These are phyloP conservation scores for Acronicta alni DNA, from an alignment of 2,888 invertebrate genomes.

Conservation along the genomic window DNA sequence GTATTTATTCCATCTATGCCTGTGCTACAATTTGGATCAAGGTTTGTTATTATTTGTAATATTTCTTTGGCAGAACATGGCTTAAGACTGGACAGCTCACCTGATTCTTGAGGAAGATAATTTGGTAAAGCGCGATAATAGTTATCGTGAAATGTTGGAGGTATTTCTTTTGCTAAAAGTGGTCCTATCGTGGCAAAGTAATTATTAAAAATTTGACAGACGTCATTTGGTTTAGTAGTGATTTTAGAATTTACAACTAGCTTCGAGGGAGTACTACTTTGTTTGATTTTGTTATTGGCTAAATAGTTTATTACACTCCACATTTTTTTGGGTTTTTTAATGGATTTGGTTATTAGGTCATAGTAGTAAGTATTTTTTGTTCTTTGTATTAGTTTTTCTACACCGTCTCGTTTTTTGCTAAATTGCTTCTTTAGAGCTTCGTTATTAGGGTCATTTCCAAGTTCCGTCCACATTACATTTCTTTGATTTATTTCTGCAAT, in stretches of 20 bases:
- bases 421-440: neutral
- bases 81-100: neutral
- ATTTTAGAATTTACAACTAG: too few relatives aligned
- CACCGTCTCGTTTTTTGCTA: neutral
- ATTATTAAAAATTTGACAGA: slow-evolving; percentile 16
- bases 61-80: slow-evolving; percentile 7
- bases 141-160: slow-evolving; percentile 6
- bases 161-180: slow-evolving; percentile 9
- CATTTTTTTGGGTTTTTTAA: neutral
- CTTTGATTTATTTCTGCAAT: neutral
- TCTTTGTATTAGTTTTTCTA: neutral
- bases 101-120: too few relatives aligned
- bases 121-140: neutral
- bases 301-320: too few relatives aligned
- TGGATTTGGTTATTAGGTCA: neutral
- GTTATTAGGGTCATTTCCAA: neutral
- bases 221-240: neutral
- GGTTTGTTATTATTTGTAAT: slow-evolving; percentile 1
- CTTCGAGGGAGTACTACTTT: too few relatives aligned
- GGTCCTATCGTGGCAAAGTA: slow-evolving; percentile 12
- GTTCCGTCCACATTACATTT: neutral
- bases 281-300: too few relatives aligned
- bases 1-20: slow-evolving; percentile 10
- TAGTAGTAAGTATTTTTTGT: neutral
- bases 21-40: slow-evolving; percentile 9